Percentiles rank a stretch among this genome's conserved stretches.
Evolutionary conservation across 1,140 invertebrate genomes (phyloP).

Genomic region (Eufriesea mexicana): DNA sequence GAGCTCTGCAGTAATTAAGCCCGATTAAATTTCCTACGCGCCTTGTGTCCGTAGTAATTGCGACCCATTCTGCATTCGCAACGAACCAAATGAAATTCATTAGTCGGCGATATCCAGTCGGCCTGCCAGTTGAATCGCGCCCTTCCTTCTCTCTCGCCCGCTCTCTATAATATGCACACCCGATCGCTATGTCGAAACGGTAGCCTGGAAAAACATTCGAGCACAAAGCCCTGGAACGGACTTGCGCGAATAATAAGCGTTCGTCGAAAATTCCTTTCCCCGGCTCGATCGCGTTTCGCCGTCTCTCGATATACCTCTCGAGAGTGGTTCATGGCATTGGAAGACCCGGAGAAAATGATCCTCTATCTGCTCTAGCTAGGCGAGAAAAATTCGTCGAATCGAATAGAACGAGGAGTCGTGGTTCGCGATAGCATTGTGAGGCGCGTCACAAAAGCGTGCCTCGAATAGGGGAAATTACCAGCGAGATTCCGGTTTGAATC

Average conservation of each 20-base stretch:
- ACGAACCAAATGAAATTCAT: slow-evolving; percentile 68
- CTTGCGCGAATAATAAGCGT: background rate
- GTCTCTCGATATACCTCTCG: no score
- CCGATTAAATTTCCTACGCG: slow-evolving; percentile 67
- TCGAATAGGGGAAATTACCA: background rate
- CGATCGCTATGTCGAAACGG: background rate
- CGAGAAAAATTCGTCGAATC: background rate
- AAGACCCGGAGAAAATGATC: no score
- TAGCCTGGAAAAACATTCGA: slow-evolving; percentile 3
- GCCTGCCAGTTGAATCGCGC: slow-evolving; percentile 7
- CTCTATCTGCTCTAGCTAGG: no score
- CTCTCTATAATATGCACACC: background rate
- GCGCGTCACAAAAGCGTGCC: background rate
- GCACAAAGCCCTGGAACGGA: background rate
- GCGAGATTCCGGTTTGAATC: slow-evolving; percentile 7
- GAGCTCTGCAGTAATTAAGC: slow-evolving; percentile 64
- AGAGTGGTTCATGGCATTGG: no score
- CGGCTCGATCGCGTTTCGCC: no score
- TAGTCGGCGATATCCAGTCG: slow-evolving; percentile 46
- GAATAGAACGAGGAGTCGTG: background rate
- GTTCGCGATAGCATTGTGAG: background rate
- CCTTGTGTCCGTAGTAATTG: slow-evolving; percentile 63
- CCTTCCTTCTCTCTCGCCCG: background rate
- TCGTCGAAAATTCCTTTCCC: background rate
- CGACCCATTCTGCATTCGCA: slow-evolving; percentile 60